Conservation (phyloP, 2,888 invertebrate species). For the Pristionchus mayeri region DNA sequence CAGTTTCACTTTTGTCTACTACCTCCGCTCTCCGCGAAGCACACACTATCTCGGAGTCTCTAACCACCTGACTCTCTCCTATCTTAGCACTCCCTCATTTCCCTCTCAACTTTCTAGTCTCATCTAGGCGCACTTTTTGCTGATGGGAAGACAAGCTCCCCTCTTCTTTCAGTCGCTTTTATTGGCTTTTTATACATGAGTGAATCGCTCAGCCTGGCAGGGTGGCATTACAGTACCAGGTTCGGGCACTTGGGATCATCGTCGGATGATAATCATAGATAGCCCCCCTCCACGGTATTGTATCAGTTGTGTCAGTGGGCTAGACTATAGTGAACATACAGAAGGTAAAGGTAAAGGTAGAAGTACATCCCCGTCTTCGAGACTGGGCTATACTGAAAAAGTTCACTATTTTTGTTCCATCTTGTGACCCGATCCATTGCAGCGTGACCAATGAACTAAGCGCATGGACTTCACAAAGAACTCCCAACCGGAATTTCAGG, state of each 20-base stretch:
- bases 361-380: too few species aligned
- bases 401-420: too few species aligned
- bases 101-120: slow-evolving; percentile 30
- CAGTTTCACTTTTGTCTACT: slow-evolving; percentile 35
- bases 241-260: not conserved
- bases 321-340: too few species aligned
- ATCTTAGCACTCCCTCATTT: not conserved
- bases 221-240: not conserved
- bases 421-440: too few species aligned
- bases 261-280: too few species aligned
- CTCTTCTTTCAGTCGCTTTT: slow-evolving; percentile 27
- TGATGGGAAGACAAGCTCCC: slow-evolving; percentile 37
- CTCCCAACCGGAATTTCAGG: too few species aligned
- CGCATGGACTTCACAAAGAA: too few species aligned
- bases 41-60: not conserved
- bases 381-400: too few species aligned
- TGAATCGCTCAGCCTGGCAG: slow-evolving; percentile 3
- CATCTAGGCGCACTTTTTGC: slow-evolving; percentile 30
- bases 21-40: slow-evolving; percentile 4
- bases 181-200: slow-evolving; percentile 41
- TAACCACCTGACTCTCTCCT: not conserved
- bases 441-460: too few species aligned
- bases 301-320: too few species aligned
- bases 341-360: too few species aligned
- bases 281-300: too few species aligned